Conservation (phyloP, 2,797 vertebrate species). For the Tinamus major region DNA sequence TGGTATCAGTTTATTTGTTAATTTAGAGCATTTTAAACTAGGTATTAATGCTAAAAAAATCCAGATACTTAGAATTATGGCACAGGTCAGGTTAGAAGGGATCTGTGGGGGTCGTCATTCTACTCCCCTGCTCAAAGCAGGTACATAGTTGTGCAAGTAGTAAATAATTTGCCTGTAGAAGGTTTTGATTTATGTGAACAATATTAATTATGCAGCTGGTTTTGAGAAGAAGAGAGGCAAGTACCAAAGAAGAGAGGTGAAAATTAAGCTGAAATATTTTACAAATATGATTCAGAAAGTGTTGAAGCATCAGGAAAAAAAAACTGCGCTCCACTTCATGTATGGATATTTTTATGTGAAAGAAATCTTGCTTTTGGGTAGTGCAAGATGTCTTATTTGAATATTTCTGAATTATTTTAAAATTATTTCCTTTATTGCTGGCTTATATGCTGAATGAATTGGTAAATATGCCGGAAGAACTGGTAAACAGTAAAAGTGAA, state of each 20-base stretch:
- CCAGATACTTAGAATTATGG: background rate
- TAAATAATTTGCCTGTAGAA: background rate
- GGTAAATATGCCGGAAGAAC: background rate
- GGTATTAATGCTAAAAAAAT: background rate
- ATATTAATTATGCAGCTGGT: background rate
- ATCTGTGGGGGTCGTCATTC: background rate
- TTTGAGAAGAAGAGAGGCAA: background rate
- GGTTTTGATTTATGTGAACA: slow-evolving; percentile 3
- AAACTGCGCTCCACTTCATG: background rate
- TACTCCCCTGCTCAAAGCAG: background rate
- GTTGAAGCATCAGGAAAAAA: background rate
- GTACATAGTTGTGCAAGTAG: background rate
- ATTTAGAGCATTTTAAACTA: slow-evolving; percentile 25
- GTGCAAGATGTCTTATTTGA: background rate
- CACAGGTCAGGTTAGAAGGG: background rate
- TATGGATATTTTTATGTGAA: background rate
- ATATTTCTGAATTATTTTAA: slow-evolving; percentile 11
- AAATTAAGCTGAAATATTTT: background rate
- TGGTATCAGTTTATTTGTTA: slow-evolving; percentile 1
- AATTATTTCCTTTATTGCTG: slow-evolving; percentile 20
- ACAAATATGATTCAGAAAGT: background rate
- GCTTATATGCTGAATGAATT: background rate
- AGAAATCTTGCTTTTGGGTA: background rate
- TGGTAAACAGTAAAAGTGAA: slow-evolving; percentile 24
- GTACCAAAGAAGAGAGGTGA: background rate